Evolutionary conservation across 2,113 vertebrate genomes (phyloP).

Genomic region (Hypocryptadius cinnamomeus): DNA sequence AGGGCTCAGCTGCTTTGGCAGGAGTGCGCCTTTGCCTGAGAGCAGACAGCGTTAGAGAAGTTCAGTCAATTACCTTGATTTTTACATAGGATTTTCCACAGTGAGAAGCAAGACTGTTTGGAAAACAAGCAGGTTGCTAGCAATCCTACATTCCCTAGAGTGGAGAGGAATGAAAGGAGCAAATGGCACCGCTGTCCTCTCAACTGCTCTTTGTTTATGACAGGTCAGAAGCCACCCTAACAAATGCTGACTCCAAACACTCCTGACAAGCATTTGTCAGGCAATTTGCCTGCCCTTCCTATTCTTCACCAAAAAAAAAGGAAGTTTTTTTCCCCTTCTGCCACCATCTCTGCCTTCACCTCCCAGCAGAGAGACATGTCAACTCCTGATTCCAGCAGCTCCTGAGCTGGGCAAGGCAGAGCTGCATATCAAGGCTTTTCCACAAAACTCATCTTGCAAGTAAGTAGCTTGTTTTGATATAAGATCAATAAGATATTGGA

Average conservation of each 20-base stretch:
- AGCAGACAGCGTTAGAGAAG: background rate
- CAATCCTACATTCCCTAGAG: background rate
- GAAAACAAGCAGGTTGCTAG: background rate
- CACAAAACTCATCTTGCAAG: background rate
- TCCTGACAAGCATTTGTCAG: background rate
- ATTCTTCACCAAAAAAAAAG: background rate
- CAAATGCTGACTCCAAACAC: background rate
- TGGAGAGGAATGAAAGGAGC: background rate
- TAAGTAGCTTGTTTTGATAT: background rate
- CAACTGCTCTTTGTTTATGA: background rate
- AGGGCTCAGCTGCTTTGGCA: background rate
- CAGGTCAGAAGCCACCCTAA: background rate
- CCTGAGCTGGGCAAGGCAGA: background rate
- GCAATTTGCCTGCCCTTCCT: background rate
- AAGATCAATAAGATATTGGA: background rate
- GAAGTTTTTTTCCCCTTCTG: rapidly evolving
- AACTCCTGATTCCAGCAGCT: background rate
- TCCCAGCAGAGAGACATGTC: background rate
- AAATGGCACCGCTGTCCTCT: background rate
- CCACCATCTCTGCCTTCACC: background rate
- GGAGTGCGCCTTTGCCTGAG: background rate
- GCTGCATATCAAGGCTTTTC: background rate
- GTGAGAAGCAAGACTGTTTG: background rate
- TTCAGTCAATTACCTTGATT: background rate
- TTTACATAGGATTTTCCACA: background rate